phyloP scores from a whole-genome alignment of 2,797 vertebrate species.

The Echiichthys vipera region DNA sequence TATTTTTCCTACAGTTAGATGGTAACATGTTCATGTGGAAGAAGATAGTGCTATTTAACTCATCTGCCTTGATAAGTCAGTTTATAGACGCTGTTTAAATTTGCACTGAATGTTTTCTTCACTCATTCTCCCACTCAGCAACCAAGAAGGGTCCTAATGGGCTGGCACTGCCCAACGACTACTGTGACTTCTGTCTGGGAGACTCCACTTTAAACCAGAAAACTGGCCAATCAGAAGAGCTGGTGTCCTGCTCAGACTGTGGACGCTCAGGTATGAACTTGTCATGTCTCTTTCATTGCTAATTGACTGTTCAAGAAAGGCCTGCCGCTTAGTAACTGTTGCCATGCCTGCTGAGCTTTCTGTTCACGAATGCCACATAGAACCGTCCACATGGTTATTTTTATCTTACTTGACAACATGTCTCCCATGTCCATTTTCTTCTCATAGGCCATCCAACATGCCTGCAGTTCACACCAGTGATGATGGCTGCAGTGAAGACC shows the following conservation, averaged over 20 bases:
- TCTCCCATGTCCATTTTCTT: background rate
- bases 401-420: background rate
- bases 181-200: conserved; percentile 97
- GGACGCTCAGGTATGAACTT: conserved; percentile 90
- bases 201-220: conserved; percentile 98
- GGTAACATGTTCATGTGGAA: background rate
- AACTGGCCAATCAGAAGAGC: conserved; percentile 93
- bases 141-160: conserved; percentile 96
- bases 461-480: conserved; percentile 96
- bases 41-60: background rate
- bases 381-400: background rate
- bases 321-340: background rate
- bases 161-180: conserved; percentile 94
- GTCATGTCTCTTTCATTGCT: background rate
- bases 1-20: background rate
- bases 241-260: conserved; percentile 97
- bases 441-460: conserved; percentile 92
- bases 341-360: background rate
- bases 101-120: conserved; percentile 34
- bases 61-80: background rate
- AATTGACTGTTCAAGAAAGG: background rate
- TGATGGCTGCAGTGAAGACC: conserved; percentile 98
- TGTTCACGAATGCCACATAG: background rate
- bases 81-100: background rate
- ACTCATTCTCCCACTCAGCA: conserved; percentile 63